These are phyloP conservation scores for Orussus abietinus DNA, from an alignment of 1,140 invertebrate genomes.

Conservation along the genomic window DNA sequence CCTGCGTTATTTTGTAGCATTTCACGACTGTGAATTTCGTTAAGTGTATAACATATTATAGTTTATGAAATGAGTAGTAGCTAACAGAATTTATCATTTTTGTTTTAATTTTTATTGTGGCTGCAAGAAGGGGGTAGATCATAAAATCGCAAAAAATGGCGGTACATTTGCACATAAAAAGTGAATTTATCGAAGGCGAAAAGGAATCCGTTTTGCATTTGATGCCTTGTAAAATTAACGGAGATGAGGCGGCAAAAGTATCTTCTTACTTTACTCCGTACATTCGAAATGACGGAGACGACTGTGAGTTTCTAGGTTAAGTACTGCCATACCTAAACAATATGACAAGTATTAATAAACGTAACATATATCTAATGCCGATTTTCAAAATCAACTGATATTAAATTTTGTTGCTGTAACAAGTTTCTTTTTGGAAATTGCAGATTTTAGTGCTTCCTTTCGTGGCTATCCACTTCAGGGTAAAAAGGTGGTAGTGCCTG, in stretches of 20 bases:
- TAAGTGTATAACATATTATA: too few relatives aligned
- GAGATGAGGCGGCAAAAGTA: conserved; percentile 67
- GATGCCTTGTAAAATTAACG: conserved; percentile 71
- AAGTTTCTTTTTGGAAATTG: conserved; percentile 16
- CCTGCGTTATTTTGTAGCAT: too few relatives aligned
- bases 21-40: too few relatives aligned
- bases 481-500: conserved; percentile 57
- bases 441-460: conserved; percentile 59
- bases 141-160: too few relatives aligned
- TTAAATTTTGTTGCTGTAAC: conserved; percentile 8
- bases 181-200: conserved; percentile 40
- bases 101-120: too few relatives aligned
- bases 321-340: too few relatives aligned
- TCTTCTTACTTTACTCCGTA: conserved; percentile 66
- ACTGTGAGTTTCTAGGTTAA: conserved; percentile 39
- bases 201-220: conserved; percentile 59
- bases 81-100: too few relatives aligned
- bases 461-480: conserved; percentile 69
- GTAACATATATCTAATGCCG: too few relatives aligned
- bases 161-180: conserved; percentile 54
- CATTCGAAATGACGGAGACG: conserved; percentile 49
- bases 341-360: too few relatives aligned
- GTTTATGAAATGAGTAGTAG: too few relatives aligned
- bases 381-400: too few relatives aligned
- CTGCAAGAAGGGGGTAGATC: too few relatives aligned